Percentiles rank a stretch among this genome's conserved stretches.
These are phyloP conservation scores for Danio tinwini DNA, from an alignment of 2,797 vertebrate species.

Conservation along the genomic window DNA sequence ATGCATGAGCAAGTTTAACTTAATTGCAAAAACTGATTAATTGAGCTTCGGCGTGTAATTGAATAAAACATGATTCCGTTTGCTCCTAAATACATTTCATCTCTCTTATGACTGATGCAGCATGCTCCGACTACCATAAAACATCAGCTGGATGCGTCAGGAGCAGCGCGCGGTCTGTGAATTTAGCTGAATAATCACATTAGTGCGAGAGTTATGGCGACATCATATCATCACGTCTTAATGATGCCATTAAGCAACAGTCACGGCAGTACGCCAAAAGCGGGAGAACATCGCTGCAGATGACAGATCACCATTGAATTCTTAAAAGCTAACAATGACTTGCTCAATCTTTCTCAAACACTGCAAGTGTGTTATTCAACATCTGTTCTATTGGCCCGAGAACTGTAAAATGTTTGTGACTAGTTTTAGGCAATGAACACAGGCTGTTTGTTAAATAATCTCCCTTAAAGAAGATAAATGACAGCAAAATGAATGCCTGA, in stretches of 20 bases:
- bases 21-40: slow-evolving; percentile 86
- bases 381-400: not conserved
- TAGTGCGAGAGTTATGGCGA: slow-evolving; percentile 72
- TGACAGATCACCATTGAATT: slow-evolving; percentile 40
- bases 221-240: slow-evolving; percentile 69
- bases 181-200: slow-evolving; percentile 82
- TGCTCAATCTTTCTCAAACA: slow-evolving; percentile 13
- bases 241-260: slow-evolving; percentile 65
- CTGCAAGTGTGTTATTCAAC: slow-evolving; percentile 1
- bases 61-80: slow-evolving; percentile 84
- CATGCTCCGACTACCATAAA: slow-evolving; percentile 76
- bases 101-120: slow-evolving; percentile 80
- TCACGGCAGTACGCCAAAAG: slow-evolving; percentile 58
- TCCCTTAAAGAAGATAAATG: slow-evolving; percentile 23
- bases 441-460: not conserved
- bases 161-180: slow-evolving; percentile 76
- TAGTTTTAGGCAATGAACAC: slow-evolving; percentile 8
- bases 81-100: slow-evolving; percentile 81
- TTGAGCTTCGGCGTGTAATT: slow-evolving; percentile 79
- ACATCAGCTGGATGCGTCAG: slow-evolving; percentile 76
- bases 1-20: slow-evolving; percentile 84
- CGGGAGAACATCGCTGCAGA: slow-evolving; percentile 33
- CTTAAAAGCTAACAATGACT: slow-evolving; percentile 39
- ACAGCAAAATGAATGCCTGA: slow-evolving; percentile 11
- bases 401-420: not conserved